Percentiles rank a stretch among this genome's conserved stretches.
These are phyloP conservation scores for Heliconius eleuchia DNA, from an alignment of 1,140 invertebrate genomes.

Conservation along the genomic window DNA sequence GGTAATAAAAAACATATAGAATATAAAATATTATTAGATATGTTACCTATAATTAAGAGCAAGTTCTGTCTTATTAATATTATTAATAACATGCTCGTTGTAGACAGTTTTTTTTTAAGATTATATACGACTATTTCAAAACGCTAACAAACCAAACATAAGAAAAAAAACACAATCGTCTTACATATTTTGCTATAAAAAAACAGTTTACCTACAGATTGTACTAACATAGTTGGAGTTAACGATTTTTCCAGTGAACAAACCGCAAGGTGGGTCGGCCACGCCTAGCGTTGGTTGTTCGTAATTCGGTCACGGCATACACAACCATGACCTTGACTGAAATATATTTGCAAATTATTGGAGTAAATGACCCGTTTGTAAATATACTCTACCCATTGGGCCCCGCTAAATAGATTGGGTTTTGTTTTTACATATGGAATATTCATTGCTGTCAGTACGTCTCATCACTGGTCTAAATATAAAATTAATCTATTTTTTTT, in stretches of 20 bases:
- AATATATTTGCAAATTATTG: conserved; percentile 26
- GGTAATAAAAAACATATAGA: neutral
- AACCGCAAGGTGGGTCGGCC: conserved; percentile 36
- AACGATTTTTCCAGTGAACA: conserved; percentile 39
- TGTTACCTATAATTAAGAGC: too few species aligned
- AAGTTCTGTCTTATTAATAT: too few species aligned
- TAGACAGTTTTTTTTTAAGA: too few species aligned
- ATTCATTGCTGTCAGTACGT: conserved; percentile 16
- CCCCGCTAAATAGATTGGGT: conserved; percentile 18
- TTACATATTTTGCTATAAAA: neutral
- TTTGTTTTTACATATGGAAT: conserved; percentile 27
- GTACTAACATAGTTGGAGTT: conserved; percentile 17
- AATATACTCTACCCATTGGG: conserved; percentile 32
- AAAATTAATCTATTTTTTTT: neutral
- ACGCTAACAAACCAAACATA: too few species aligned
- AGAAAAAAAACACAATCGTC: neutral
- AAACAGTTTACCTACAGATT: neutral
- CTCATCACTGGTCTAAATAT: neutral
- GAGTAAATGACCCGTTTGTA: conserved; percentile 33
- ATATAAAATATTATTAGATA: too few species aligned
- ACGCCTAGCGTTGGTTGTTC: conserved; percentile 32
- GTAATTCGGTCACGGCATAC: conserved; percentile 36
- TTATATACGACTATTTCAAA: too few species aligned
- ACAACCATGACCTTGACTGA: conserved; percentile 34
- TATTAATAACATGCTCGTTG: too few species aligned